Evolutionary conservation across 2,113 vertebrate species (phyloP).

Genomic region (Orthonyx spaldingii): DNA sequence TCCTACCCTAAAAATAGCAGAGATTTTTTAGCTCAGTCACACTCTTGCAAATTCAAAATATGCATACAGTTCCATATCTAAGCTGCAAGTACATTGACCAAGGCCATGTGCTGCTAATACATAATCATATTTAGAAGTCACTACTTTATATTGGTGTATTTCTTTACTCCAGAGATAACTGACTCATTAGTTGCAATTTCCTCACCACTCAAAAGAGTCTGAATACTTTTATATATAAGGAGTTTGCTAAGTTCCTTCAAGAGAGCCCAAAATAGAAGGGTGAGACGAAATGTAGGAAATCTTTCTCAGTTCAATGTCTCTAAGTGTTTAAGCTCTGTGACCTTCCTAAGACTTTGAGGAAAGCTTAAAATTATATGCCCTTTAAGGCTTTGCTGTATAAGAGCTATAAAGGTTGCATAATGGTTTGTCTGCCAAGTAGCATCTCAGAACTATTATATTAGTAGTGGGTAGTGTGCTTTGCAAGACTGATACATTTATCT

Average conservation of each 20-base stretch:
- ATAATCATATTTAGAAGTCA: neutral
- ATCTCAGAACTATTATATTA: neutral
- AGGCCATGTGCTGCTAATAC: neutral
- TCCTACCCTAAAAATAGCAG: neutral
- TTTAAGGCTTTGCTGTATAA: neutral
- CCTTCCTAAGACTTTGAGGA: neutral
- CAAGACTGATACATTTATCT: neutral
- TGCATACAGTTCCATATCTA: neutral
- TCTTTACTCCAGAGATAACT: neutral
- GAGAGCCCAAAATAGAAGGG: neutral
- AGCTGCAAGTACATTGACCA: neutral
- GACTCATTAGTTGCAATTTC: neutral
- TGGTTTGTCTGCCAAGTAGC: neutral
- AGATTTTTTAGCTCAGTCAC: neutral
- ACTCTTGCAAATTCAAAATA: neutral
- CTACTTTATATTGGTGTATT: neutral
- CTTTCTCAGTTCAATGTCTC: neutral
- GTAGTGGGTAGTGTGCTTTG: neutral
- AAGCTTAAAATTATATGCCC: neutral
- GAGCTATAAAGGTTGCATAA: neutral
- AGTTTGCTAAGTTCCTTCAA: neutral
- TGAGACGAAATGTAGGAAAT: neutral
- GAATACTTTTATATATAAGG: constrained; percentile 8
- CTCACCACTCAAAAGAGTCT: neutral
- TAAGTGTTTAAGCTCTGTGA: neutral